A percentile compares a stretch with the other conserved stretches of the same genome.
Evolutionary conservation across 2,797 vertebrate genomes (phyloP).

Genomic region (Gobionotothen gibberifrons): DNA sequence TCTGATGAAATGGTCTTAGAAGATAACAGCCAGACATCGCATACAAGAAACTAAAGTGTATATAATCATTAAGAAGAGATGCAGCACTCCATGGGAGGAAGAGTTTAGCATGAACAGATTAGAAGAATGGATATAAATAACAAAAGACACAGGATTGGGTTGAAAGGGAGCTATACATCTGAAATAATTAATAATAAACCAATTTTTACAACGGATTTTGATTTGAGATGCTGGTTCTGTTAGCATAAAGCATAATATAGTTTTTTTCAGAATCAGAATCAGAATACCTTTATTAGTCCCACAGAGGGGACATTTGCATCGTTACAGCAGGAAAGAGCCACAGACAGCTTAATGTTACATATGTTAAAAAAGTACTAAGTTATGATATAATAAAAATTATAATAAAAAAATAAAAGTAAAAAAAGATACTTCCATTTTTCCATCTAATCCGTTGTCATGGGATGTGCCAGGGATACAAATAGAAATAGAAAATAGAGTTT

Average conservation of each 20-base stretch:
- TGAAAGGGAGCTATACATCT: conserved; percentile 9
- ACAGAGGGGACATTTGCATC: too few relatives aligned
- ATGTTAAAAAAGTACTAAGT: too few relatives aligned
- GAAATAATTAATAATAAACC: conserved; percentile 4
- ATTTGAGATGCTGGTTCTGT: conserved; percentile 3
- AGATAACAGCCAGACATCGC: background rate
- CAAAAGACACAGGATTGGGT: conserved; percentile 12
- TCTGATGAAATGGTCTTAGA: background rate
- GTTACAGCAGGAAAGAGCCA: too few relatives aligned
- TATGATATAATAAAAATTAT: too few relatives aligned
- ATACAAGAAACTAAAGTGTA: conserved; percentile 3
- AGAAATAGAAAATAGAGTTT: conserved; percentile 39
- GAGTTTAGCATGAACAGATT: background rate
- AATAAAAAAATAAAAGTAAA: too few relatives aligned
- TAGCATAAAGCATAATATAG: conserved; percentile 1
- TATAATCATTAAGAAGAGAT: background rate
- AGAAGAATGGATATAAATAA: background rate
- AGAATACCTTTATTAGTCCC: too few relatives aligned
- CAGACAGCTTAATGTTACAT: too few relatives aligned
- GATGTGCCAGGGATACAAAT: conserved; percentile 35
- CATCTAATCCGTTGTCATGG: conserved; percentile 55
- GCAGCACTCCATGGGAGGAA: background rate
- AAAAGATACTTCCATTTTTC: conserved; percentile 8
- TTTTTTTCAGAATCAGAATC: background rate
- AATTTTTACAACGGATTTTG: conserved; percentile 19